Evolutionary conservation across 2,113 vertebrate genomes (phyloP).

Genomic region (Hemiprocne comata): DNA sequence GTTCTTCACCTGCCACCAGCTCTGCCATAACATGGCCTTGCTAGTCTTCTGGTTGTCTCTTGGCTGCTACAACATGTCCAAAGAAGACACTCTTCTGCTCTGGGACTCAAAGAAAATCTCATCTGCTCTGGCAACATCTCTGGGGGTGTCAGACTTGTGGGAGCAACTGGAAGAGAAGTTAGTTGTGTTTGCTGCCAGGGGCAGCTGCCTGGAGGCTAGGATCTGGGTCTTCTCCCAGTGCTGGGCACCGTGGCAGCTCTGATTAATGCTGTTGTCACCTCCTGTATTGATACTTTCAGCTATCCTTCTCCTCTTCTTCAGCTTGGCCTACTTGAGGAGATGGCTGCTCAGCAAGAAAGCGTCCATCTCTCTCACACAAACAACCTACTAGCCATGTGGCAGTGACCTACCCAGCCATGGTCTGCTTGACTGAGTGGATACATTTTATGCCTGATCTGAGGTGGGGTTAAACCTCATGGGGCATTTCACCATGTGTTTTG

Average conservation of each 20-base stretch:
- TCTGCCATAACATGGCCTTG: fast-evolving
- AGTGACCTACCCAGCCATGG: neutral
- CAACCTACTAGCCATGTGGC: neutral
- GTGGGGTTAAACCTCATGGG: fast-evolving
- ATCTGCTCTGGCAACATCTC: neutral
- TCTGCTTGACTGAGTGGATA: neutral
- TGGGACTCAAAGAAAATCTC: neutral
- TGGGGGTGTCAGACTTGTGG: neutral
- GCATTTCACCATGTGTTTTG: neutral
- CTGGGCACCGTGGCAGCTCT: neutral
- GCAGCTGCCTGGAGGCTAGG: neutral
- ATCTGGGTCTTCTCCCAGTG: neutral
- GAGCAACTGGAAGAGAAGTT: neutral
- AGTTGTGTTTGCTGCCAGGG: neutral
- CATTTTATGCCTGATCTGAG: neutral
- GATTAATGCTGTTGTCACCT: slow-evolving; percentile 10
- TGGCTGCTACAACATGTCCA: fast-evolving
- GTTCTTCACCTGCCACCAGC: neutral
- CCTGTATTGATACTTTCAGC: neutral
- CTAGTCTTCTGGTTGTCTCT: neutral
- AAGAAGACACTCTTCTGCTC: neutral
- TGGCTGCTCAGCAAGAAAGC: neutral
- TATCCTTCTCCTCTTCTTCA: neutral
- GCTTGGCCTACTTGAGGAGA: neutral
- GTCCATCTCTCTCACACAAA: neutral